Evolutionary conservation across 2,797 vertebrate species (phyloP).

Genomic region (Siniperca undulata): DNA sequence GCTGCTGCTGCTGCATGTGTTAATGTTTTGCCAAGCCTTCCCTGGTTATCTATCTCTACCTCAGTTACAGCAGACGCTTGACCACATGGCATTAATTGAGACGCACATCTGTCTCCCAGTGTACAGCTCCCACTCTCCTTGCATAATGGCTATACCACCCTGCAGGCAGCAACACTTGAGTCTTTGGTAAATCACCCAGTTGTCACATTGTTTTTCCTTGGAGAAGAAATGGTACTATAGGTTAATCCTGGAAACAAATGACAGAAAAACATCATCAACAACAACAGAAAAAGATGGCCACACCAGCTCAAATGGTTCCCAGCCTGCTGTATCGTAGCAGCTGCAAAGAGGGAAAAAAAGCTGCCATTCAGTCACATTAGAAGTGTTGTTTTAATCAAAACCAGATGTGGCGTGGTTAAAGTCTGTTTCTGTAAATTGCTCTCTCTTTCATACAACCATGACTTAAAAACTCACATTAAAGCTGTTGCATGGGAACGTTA

Average conservation of each 20-base stretch:
- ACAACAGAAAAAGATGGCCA: conserved; percentile 43
- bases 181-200: conserved; percentile 44
- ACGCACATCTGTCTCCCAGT: conserved; percentile 46
- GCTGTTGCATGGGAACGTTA: conserved; percentile 42
- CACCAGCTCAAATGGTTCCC: conserved; percentile 49
- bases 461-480: conserved; percentile 50
- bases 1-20: conserved; percentile 2
- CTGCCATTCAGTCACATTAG: conserved; percentile 73
- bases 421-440: conserved; percentile 67
- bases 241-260: conserved; percentile 42
- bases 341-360: conserved; percentile 61
- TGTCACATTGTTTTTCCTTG: conserved; percentile 46
- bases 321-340: conserved; percentile 56
- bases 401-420: conserved; percentile 76
- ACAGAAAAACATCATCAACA: conserved; percentile 39
- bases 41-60: neutral
- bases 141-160: conserved; percentile 11
- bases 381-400: conserved; percentile 73
- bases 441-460: conserved; percentile 36
- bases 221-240: conserved; percentile 23
- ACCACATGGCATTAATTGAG: conserved; percentile 51
- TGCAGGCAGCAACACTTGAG: conserved; percentile 32
- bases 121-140: neutral
- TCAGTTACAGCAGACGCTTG: conserved; percentile 14
- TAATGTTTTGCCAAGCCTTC: neutral